Evolutionary conservation across 2,888 invertebrate genomes (phyloP).

Genomic region (Hypolimnas misippus): DNA sequence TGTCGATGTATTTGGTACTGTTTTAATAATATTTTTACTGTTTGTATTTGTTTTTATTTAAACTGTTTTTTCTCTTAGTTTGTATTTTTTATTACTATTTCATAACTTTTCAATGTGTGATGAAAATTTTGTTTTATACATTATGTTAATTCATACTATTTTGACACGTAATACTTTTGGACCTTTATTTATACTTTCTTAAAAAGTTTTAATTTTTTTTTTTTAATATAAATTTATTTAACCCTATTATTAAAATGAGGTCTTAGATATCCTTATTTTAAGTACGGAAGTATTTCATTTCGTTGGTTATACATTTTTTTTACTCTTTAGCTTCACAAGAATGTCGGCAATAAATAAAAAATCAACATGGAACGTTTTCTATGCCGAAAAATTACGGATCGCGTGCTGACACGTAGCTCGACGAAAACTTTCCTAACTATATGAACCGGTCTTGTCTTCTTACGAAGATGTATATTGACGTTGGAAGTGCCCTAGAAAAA

Average conservation of each 20-base stretch:
- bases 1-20: constrained; percentile 1
- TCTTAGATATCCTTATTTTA: neutral
- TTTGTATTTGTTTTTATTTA: neutral
- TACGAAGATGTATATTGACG: constrained; percentile 17
- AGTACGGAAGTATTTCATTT: neutral
- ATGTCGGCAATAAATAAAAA: constrained; percentile 23
- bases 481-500: neutral
- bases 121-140: too few species aligned
- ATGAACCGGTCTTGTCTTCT: constrained; percentile 19
- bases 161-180: too few species aligned
- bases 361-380: constrained; percentile 25
- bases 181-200: too few species aligned
- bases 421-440: constrained; percentile 29
- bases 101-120: too few species aligned
- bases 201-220: too few species aligned
- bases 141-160: too few species aligned
- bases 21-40: neutral
- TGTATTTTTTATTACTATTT: too few species aligned
- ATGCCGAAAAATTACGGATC: constrained; percentile 26
- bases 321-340: constrained; percentile 19
- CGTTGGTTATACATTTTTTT: constrained; percentile 11
- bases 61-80: too few species aligned
- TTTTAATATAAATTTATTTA: too few species aligned
- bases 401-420: constrained; percentile 30
- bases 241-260: too few species aligned